These are phyloP conservation scores for Drosophila malerkotliana DNA, from an alignment of 1,140 invertebrate species.

Conservation along the genomic window DNA sequence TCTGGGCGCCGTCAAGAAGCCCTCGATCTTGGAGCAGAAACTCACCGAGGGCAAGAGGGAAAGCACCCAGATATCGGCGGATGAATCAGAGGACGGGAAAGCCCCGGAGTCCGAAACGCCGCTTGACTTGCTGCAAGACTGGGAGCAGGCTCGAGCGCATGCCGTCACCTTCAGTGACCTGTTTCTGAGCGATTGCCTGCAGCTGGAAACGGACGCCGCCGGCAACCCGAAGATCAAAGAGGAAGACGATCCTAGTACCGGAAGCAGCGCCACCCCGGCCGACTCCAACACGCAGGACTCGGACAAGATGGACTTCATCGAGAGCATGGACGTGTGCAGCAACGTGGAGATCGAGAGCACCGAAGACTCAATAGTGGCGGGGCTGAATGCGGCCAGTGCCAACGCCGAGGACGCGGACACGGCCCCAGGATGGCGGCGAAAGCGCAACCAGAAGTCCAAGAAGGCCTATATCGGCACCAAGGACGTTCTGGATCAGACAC, in stretches of 20 bases:
- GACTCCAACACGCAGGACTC: constrained; percentile 67
- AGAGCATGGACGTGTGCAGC: constrained; percentile 80
- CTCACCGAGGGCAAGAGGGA: constrained; percentile 83
- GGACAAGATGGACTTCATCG: constrained; percentile 78
- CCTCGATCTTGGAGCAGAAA: constrained; percentile 85
- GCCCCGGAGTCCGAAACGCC: constrained; percentile 63
- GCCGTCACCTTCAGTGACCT: constrained; percentile 61
- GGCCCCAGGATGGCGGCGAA: constrained; percentile 36
- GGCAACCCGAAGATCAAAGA: constrained; percentile 36
- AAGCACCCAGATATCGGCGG: constrained; percentile 41
- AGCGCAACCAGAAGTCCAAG: constrained; percentile 56
- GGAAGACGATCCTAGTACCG: constrained; percentile 34
- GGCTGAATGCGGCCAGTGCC: constrained; percentile 31
- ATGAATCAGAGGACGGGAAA: constrained; percentile 76
- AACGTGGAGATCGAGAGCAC: constrained; percentile 82
- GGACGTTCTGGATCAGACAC: constrained; percentile 74
- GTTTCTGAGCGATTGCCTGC: constrained; percentile 52
- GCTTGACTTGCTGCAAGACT: constrained; percentile 75
- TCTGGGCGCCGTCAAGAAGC: constrained; percentile 83
- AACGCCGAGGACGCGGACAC: constrained; percentile 60
- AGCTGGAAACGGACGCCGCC: constrained; percentile 4
- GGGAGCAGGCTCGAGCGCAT: constrained; percentile 68
- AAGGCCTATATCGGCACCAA: constrained; percentile 77
- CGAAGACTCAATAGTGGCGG: constrained; percentile 63
- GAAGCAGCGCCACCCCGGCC: constrained; percentile 30